These are phyloP conservation scores for Vireo griseus DNA, from an alignment of 2,797 vertebrate species.

Conservation along the genomic window DNA sequence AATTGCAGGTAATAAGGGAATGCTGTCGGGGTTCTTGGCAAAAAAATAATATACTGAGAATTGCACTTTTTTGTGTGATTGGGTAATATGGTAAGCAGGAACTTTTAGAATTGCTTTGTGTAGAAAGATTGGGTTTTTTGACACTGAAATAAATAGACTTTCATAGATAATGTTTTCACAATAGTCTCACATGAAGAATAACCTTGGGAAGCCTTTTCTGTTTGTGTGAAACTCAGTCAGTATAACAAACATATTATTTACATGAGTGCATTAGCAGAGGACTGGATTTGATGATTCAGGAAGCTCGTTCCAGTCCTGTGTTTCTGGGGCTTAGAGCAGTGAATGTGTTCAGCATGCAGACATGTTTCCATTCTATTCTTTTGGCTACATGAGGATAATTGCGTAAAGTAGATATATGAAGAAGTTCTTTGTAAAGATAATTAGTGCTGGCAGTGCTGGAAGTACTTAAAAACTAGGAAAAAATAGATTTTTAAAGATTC, in stretches of 20 bases:
- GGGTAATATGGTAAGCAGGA: neutral
- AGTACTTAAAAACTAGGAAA: neutral
- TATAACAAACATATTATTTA: neutral
- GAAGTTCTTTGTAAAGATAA: neutral
- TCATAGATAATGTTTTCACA: neutral
- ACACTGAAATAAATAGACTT: neutral
- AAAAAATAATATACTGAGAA: neutral
- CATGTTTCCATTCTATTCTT: neutral
- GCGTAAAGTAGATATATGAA: neutral
- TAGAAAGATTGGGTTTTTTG: neutral
- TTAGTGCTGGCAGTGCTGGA: neutral
- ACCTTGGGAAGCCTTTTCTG: neutral
- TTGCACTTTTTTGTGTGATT: neutral
- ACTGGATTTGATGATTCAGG: conserved; percentile 4
- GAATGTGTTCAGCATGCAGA: neutral
- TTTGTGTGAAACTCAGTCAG: neutral
- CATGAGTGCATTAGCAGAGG: neutral
- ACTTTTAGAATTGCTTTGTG: neutral
- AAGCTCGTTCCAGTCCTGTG: neutral
- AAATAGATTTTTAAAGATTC: neutral
- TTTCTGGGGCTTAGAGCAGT: neutral
- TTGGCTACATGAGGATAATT: neutral
- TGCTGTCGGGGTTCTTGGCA: neutral
- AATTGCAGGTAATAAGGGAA: neutral
- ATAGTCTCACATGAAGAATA: neutral